phyloP scores from a whole-genome alignment of 2,113 vertebrate genomes.

The Synodontis membranacea region DNA sequence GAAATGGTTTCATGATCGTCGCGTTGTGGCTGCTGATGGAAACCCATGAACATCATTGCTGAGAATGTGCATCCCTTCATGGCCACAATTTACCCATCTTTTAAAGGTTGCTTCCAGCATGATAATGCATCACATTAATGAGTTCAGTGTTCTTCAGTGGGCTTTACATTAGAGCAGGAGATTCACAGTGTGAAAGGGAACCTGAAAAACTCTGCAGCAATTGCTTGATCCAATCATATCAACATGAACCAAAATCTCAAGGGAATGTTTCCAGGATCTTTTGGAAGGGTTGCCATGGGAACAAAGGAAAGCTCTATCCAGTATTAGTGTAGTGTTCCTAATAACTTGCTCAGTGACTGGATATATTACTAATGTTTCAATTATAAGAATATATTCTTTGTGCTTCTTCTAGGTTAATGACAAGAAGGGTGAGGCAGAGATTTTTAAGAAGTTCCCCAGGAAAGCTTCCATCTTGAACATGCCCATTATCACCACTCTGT shows the following conservation, averaged over 20 bases:
- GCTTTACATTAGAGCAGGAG: too few species aligned
- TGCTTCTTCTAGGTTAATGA: constrained; percentile 78
- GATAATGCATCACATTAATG: too few species aligned
- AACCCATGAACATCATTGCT: too few species aligned
- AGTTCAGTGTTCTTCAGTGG: too few species aligned
- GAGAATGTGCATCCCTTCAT: too few species aligned
- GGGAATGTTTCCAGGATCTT: not conserved
- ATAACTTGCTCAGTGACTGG: not conserved
- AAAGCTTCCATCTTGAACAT: constrained; percentile 92
- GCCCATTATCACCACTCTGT: constrained; percentile 92
- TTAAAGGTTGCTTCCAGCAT: too few species aligned
- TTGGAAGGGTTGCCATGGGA: not conserved
- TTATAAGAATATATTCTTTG: not conserved
- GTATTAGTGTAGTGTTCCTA: not conserved
- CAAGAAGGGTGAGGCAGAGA: constrained; percentile 78
- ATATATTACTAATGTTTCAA: not conserved
- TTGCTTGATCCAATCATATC: not conserved
- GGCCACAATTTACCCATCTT: too few species aligned
- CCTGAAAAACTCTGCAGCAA: not conserved
- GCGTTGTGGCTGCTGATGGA: too few species aligned
- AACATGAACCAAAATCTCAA: not conserved
- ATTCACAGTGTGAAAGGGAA: too few species aligned
- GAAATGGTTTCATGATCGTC: too few species aligned
- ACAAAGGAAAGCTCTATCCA: not conserved
- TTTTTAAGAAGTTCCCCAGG: constrained; percentile 89